These are phyloP conservation scores for Apantesis nais DNA, from an alignment of 2,888 invertebrate genomes.

Conservation along the genomic window DNA sequence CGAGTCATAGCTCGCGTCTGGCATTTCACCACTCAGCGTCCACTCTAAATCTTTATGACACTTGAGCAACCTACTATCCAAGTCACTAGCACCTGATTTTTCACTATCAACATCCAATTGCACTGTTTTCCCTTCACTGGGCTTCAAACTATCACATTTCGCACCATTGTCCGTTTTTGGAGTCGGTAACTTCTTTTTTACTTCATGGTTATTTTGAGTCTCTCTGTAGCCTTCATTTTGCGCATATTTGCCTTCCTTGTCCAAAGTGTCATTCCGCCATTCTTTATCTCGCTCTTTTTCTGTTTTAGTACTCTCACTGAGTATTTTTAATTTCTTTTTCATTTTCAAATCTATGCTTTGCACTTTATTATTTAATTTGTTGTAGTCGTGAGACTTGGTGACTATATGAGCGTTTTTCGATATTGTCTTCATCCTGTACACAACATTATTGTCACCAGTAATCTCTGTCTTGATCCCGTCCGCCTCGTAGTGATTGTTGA, in stretches of 20 bases:
- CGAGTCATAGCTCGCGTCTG: constrained; percentile 40
- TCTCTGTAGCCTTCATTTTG: constrained; percentile 84
- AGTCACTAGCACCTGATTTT: constrained; percentile 73
- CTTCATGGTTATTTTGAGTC: constrained; percentile 73
- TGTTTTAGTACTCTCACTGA: constrained; percentile 62
- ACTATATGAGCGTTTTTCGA: constrained; percentile 82
- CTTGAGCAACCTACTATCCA: constrained; percentile 72
- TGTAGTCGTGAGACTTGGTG: constrained; percentile 78
- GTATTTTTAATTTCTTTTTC: constrained; percentile 77
- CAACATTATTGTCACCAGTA: constrained; percentile 73
- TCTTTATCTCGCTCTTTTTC: constrained; percentile 82
- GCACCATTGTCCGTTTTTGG: constrained; percentile 72
- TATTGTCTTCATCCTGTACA: constrained; percentile 80
- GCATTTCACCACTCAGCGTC: constrained; percentile 71
- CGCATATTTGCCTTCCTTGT: constrained; percentile 83
- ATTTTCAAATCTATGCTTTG: constrained; percentile 71
- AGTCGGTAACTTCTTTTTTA: constrained; percentile 79
- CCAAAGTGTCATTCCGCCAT: constrained; percentile 85
- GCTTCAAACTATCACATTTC: constrained; percentile 72
- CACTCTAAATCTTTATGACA: constrained; percentile 72
- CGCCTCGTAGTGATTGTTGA: constrained; percentile 75
- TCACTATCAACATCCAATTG: constrained; percentile 70
- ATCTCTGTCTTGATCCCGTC: constrained; percentile 77
- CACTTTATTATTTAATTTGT: constrained; percentile 73
- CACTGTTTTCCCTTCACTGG: constrained; percentile 73